Evolutionary conservation across 2,113 vertebrate species (phyloP), one percentile per base, ranked within the genome.

Genomic region (Sapajus apella): DNA sequence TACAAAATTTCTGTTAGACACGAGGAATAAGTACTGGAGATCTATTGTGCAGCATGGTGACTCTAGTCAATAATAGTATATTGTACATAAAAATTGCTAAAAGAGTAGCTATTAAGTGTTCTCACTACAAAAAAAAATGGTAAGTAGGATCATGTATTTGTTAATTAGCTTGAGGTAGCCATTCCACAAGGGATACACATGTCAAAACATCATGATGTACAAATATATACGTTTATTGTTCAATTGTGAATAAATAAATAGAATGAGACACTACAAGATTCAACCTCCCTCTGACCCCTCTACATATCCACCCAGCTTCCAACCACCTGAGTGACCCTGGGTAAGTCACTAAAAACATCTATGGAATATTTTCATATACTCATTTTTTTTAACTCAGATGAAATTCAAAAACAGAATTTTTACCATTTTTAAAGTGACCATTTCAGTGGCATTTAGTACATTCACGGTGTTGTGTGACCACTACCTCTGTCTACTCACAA

Each of bases 221-320:
- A 50, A 13, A n/a, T 14, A 13, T 14, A n/a, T 21, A 13, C 0
- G 0, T 73, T 35, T 52, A 50, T 37, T 20, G n/a, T 37, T 27
- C 32, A 14, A 8, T 76, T 23, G 20, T 37, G 27, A 75, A 56
- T 35, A n/a, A 76, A 58, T 25, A 64, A 77, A 76, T 77, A 43
- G 13, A 70, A 80, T 35, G 35, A 20, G 4, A 61, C 6, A 2
- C 6, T 50, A 27, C 2, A 87, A 32, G 0, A 61, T 87, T 50
- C 30, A 27, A 1, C 58, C 14, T 56, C 2, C 1, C 1, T 21
- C 43, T 61, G 18, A 43, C 0, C 14, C 35, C n/a, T 23, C 25
- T 37, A n/a, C 5, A 5, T 5, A 37, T 25, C 7, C 12, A 5
- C 6, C 43, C 35, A 32, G 2, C 35, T 56, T 82, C 23, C 61